phyloP scores from a whole-genome alignment of 2,888 invertebrate species.

The Tyria jacobaeae region DNA sequence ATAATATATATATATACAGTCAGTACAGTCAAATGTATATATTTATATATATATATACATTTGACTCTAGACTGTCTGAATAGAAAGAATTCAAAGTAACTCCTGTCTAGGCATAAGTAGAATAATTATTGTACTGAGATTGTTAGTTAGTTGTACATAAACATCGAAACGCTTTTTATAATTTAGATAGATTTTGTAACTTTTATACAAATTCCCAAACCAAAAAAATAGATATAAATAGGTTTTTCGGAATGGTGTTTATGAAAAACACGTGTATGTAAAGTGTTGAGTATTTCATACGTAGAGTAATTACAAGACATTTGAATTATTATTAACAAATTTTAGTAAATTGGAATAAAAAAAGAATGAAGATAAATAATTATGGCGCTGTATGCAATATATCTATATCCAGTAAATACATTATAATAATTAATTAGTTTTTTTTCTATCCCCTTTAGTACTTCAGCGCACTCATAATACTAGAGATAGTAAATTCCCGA shows the following conservation, averaged over 20 bases:
- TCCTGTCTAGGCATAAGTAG: slow-evolving; percentile 14
- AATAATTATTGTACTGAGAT: slow-evolving; percentile 12
- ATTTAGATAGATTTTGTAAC: slow-evolving; percentile 33
- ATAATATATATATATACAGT: too few species aligned
- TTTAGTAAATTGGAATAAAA: neutral
- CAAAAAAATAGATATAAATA: slow-evolving; percentile 35
- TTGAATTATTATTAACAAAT: neutral
- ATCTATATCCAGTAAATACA: slow-evolving; percentile 28
- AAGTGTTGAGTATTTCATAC: neutral
- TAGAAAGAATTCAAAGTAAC: neutral
- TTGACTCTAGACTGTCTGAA: too few species aligned
- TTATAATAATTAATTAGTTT: slow-evolving; percentile 2
- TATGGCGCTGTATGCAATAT: slow-evolving; percentile 24
- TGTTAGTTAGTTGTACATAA: slow-evolving; percentile 13
- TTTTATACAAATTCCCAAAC: slow-evolving; percentile 35
- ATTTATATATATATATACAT: too few species aligned
- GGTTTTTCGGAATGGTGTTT: slow-evolving; percentile 22
- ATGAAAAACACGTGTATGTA: neutral
- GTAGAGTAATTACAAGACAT: neutral
- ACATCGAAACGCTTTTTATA: slow-evolving; percentile 28
- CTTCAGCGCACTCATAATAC: too few species aligned
- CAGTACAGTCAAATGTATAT: too few species aligned
- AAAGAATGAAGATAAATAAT: neutral
- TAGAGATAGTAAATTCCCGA: too few species aligned
- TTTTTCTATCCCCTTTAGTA: neutral